Base-by-base conservation (phyloP, 1,140 invertebrate genomes). In the Panulirus ornatus region DNA sequence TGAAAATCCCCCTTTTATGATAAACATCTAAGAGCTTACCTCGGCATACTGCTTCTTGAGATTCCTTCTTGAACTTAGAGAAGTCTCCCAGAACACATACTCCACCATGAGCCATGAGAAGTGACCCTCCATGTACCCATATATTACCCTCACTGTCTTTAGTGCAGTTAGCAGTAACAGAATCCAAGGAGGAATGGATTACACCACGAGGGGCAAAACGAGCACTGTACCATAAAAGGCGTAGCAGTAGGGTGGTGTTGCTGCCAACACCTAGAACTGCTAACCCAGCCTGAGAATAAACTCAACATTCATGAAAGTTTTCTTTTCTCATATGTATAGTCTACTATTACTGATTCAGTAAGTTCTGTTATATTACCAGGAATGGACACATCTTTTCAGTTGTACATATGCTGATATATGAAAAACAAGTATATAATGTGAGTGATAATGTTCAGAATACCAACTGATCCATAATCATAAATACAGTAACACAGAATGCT, bases 231-330 rank as follows among this genome's bases (percentile, higher is more conserved):
- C 87, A 83, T 42, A 91, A 38, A 19, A 91, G 78, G 2, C 91
- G 85, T 14, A 83, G 91, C 58, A 88, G 79, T 6, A 84, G 42
- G 0, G 79, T 88, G 36, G 85, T 91, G 66, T 91, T 91, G 70
- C 40, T 83, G n/a, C 91, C 91, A 36, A 91, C 91, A 16, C 66
- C 87, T n/a, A 91, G 85, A n/a, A 91, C 91, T 66, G 91, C 85
- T 34, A 91, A 85, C 40, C 91, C 91, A n/a, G 85, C 84, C 91
- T 91, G 85, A 11, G 44, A 30, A 51, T 14, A 81, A 70, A 16
- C 44, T 47, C 14, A 47, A 5, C 5, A 47, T 14, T 47, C 44
- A 8, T 47, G 0, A 47, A 8, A 47, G 16, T 16, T 11, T 47
- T 47, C 8, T 16, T 16, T 11, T 47, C 16, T 16, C 16, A 16